These are phyloP conservation scores for Pristionchus arcanus DNA, from an alignment of 2,888 invertebrate species.

Conservation along the genomic window DNA sequence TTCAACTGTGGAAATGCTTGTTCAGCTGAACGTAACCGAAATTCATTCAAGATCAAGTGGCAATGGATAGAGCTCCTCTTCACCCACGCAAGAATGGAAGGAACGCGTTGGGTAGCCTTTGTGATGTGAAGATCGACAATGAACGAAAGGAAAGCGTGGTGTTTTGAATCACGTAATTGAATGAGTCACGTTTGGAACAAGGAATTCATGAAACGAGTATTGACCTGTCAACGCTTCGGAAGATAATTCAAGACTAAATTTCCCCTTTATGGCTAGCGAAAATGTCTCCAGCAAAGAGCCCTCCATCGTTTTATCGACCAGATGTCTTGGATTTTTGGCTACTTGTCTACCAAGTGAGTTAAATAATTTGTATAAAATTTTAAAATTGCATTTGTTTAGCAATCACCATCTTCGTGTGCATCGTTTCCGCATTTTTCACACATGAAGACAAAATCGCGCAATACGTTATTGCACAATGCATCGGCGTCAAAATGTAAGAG, in stretches of 20 bases:
- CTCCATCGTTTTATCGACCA: neutral
- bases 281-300: neutral
- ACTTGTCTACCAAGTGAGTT: neutral
- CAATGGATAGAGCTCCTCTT: no score
- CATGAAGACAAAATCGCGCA: neutral
- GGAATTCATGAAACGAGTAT: neutral
- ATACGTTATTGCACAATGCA: neutral
- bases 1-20: no score
- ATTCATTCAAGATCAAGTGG: no score
- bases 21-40: no score
- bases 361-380: neutral
- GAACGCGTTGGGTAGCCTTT: neutral
- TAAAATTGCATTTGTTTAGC: neutral
- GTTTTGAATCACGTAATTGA: neutral
- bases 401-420: neutral
- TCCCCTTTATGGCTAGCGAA: neutral
- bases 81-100: neutral
- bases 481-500: neutral
- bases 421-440: neutral
- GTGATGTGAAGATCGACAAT: neutral
- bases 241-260: neutral
- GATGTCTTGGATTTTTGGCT: neutral
- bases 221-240: neutral
- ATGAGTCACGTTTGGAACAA: neutral
- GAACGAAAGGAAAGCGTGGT: neutral